Evolutionary conservation across 2,888 invertebrate genomes (phyloP).

Genomic region (Plemyria rubiginata): DNA sequence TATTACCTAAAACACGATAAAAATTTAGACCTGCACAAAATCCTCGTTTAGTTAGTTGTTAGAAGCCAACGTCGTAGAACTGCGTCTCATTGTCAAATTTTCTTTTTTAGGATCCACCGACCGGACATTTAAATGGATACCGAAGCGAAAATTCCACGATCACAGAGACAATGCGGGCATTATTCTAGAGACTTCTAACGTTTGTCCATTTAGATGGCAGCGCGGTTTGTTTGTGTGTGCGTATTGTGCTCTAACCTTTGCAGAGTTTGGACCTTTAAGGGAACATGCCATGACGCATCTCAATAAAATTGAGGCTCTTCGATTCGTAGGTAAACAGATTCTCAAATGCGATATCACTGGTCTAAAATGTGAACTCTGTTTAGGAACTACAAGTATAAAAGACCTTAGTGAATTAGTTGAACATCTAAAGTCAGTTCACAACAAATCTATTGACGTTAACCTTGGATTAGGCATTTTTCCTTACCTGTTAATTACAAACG

Average conservation of each 20-base stretch:
- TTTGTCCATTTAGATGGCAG: conserved; percentile 73
- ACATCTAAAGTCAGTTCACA: conserved; percentile 62
- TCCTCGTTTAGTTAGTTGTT: background rate
- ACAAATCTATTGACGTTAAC: conserved; percentile 58
- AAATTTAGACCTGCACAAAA: background rate
- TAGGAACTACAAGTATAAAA: conserved; percentile 39
- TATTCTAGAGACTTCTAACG: conserved; percentile 72
- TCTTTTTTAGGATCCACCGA: conserved; percentile 71
- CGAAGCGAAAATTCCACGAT: conserved; percentile 69
- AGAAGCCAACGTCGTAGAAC: background rate
- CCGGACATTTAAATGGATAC: conserved; percentile 66
- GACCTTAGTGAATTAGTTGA: conserved; percentile 60
- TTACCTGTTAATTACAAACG: conserved; percentile 54
- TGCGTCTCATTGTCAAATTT: conserved; percentile 57
- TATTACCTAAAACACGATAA: background rate
- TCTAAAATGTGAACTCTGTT: conserved; percentile 67
- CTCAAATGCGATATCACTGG: conserved; percentile 70
- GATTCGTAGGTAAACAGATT: conserved; percentile 11
- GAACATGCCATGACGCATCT: conserved; percentile 60
- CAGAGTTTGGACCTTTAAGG: conserved; percentile 63
- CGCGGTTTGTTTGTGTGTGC: conserved; percentile 70
- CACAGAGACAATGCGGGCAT: conserved; percentile 75
- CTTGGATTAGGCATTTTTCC: conserved; percentile 66
- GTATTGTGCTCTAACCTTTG: conserved; percentile 64
- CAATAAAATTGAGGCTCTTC: conserved; percentile 52